A percentile compares a stretch with the other conserved stretches of the same genome.
Evolutionary conservation across 2,113 vertebrate genomes (phyloP).

Genomic region (Gadus macrocephalus): DNA sequence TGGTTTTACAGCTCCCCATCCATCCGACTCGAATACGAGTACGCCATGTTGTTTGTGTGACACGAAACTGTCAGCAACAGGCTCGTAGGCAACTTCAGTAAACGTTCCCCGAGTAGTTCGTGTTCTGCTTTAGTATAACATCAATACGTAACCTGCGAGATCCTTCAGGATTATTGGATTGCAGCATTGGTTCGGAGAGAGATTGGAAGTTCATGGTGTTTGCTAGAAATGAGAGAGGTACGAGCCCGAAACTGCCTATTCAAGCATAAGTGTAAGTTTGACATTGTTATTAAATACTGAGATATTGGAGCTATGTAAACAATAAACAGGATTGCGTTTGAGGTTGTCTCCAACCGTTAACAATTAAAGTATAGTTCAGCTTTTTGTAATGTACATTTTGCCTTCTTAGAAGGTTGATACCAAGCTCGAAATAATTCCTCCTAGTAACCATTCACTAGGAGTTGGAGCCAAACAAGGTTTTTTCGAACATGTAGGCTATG

Average conservation of each 20-base stretch:
- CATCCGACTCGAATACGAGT: conserved; percentile 26
- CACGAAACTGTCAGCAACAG: conserved; percentile 70
- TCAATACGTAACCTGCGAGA: neutral
- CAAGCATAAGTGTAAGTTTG: conserved; percentile 52
- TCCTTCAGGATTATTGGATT: conserved; percentile 8
- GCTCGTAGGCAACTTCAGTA: conserved; percentile 37
- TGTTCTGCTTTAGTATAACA: conserved; percentile 5
- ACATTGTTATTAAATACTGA: conserved; percentile 15
- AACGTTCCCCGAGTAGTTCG: neutral
- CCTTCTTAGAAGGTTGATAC: neutral
- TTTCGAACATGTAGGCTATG: no score
- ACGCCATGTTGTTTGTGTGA: conserved; percentile 73
- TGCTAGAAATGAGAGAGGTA: conserved; percentile 42
- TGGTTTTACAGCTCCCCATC: neutral
- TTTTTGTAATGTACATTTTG: neutral
- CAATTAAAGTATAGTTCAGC: neutral
- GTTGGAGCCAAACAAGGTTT: neutral
- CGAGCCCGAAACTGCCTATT: conserved; percentile 48
- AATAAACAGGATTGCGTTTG: neutral
- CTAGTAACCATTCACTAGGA: neutral
- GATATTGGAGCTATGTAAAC: no score
- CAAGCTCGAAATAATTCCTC: neutral
- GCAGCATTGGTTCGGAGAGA: conserved; percentile 5
- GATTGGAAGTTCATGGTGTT: conserved; percentile 33
- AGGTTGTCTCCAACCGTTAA: neutral